These are phyloP conservation scores for Diorhabda elongata DNA, from an alignment of 1,140 invertebrate species.

Conservation along the genomic window DNA sequence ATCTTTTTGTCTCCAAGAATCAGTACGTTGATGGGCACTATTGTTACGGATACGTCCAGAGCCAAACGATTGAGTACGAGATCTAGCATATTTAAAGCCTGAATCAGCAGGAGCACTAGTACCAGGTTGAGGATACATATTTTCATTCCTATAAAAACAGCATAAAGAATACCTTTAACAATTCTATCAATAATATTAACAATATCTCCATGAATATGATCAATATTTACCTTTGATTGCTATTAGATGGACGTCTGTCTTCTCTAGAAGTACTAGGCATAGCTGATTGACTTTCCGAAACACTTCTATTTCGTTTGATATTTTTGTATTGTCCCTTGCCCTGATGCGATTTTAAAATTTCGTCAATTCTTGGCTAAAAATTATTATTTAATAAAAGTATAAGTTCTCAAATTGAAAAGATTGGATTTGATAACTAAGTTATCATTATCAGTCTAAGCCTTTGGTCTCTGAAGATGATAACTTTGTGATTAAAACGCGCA, in stretches of 20 bases:
- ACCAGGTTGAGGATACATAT: slow-evolving; percentile 35
- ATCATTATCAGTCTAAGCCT: too few species aligned
- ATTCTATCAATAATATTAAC: neutral
- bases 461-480: too few species aligned
- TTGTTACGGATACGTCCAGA: slow-evolving; percentile 46
- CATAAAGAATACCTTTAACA: neutral
- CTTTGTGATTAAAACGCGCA: too few species aligned
- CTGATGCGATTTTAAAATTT: slow-evolving; percentile 26
- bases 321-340: slow-evolving; percentile 27
- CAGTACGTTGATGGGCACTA: slow-evolving; percentile 27
- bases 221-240: slow-evolving; percentile 28
- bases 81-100: slow-evolving; percentile 37
- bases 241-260: slow-evolving; percentile 25
- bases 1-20: slow-evolving; percentile 42
- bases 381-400: neutral
- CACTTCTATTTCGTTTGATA: slow-evolving; percentile 30
- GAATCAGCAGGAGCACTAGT: slow-evolving; percentile 43
- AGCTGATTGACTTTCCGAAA: slow-evolving; percentile 33
- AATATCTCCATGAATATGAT: neutral
- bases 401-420: too few species aligned
- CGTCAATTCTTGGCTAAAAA: slow-evolving; percentile 35
- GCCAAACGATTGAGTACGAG: slow-evolving; percentile 44
- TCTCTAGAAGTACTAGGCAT: slow-evolving; percentile 27
- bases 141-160: slow-evolving; percentile 28
- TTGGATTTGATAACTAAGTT: too few species aligned